Evolutionary conservation across 2,888 invertebrate species (phyloP), one percentile per base, ranked within the genome.

Genomic region (Sphaerolaimus hirsutus): DNA sequence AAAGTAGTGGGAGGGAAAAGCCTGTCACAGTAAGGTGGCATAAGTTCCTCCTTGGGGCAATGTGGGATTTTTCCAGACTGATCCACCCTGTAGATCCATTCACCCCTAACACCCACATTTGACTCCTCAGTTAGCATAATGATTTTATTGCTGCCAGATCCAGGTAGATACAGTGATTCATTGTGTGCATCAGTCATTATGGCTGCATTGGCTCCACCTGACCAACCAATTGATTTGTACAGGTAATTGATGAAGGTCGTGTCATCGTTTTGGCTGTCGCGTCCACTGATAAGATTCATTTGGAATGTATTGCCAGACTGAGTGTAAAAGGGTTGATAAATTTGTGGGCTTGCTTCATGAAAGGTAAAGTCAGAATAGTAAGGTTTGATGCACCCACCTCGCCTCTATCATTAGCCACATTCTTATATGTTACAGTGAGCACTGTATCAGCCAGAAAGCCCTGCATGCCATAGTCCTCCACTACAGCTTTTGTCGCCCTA

Each of bases 241-340:
- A 62, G 53, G 23, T 57, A 46, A 36, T 58, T 52, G 1, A 51
- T 58, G 45, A 54, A 62, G 12, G 61, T 60, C 41, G 41, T 48
- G 29, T 53, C 48, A 41, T 57, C 55, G 12, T 50, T 48, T 14
- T 47, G 40, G 14, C 48, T 48, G 35, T 52, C 52, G 21, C 48
- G 40, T 21, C 61, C 61, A 40, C 56, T 57, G 46, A 60, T 54
- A 12, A 49, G 19, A 25, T 42, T 44, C 1, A 56, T 48, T 53
- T 61, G 61, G 49, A 57, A 59, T 2, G 59, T 60, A 49, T 62
- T 62, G n/a, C 52, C 51, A 22, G 46, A 45, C 53, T 54, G 37
- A 37, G n/a, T n/a, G n/a, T n/a, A n/a, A n/a, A n/a, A n/a, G n/a
- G n/a, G n/a, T n/a, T n/a, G n/a, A n/a, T n/a, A n/a, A n/a, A n/a